phyloP scores from a whole-genome alignment of 2,888 invertebrate species.

The Andrena haemorrhoa region DNA sequence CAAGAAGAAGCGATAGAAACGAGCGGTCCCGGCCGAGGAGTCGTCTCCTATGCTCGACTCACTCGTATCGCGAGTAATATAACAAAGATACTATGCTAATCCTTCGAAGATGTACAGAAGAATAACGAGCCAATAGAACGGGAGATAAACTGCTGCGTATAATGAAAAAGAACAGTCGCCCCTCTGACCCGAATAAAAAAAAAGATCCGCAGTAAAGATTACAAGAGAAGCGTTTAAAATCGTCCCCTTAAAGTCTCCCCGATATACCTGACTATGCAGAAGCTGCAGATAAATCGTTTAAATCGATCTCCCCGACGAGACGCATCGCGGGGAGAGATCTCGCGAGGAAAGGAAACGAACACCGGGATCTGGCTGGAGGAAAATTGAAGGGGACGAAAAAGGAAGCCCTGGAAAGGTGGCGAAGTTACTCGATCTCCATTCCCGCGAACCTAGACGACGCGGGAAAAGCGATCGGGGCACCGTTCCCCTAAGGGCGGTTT shows the following conservation, averaged over 20 bases:
- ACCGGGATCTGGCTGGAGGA: conserved; percentile 9
- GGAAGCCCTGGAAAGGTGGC: conserved; percentile 30
- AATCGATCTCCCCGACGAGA: conserved; percentile 34
- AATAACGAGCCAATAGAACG: background rate
- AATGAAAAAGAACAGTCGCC: background rate
- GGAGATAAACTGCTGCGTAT: background rate
- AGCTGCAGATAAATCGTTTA: conserved; percentile 27
- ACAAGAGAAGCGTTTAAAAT: background rate
- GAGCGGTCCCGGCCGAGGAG: background rate
- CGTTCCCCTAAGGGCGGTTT: conserved; percentile 52
- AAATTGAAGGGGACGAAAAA: conserved; percentile 38
- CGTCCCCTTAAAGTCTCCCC: background rate
- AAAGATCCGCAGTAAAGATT: conserved; percentile 8
- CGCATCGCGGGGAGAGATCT: conserved; percentile 6
- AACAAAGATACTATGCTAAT: background rate
- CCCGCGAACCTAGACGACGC: conserved; percentile 72
- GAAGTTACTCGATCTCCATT: conserved; percentile 68
- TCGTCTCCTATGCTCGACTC: background rate
- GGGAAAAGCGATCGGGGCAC: conserved; percentile 68
- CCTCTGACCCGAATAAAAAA: background rate
- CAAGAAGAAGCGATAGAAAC: background rate
- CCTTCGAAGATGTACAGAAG: background rate
- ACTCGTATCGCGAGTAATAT: background rate
- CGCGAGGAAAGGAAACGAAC: conserved; percentile 11
- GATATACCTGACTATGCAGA: conserved; percentile 34